Conservation (phyloP, 2,888 invertebrate genomes). For the Ichneumon xanthorius region DNA sequence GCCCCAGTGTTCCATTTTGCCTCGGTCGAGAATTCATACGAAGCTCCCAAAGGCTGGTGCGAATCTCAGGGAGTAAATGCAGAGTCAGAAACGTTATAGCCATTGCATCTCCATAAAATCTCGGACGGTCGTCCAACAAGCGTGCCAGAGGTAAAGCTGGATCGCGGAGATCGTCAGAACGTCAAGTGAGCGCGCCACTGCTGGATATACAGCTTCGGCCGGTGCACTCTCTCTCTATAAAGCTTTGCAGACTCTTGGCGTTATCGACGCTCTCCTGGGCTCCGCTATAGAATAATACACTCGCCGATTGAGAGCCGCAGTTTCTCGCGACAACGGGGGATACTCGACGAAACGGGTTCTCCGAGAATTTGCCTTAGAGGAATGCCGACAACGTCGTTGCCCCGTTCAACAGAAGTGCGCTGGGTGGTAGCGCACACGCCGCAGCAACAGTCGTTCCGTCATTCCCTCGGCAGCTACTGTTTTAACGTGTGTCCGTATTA, state of each 20-base stretch:
- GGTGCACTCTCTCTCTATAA: constrained; percentile 31
- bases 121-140: constrained; percentile 23
- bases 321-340: constrained; percentile 70
- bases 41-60: not conserved
- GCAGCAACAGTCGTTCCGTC: constrained; percentile 67
- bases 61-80: not conserved
- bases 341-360: constrained; percentile 81
- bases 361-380: constrained; percentile 81
- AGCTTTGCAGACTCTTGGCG: constrained; percentile 33
- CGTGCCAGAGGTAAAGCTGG: constrained; percentile 25
- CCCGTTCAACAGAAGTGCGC: constrained; percentile 75
- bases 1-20: too few species aligned
- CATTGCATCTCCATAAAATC: not conserved
- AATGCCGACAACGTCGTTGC: constrained; percentile 77
- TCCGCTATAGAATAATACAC: constrained; percentile 44
- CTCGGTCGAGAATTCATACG: not conserved
- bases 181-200: constrained; percentile 41
- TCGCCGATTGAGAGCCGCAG: constrained; percentile 70
- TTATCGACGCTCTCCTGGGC: constrained; percentile 48
- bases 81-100: not conserved
- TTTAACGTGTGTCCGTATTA: constrained; percentile 54
- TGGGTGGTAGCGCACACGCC: constrained; percentile 74
- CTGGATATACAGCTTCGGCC: constrained; percentile 10
- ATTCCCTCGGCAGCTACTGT: constrained; percentile 64
- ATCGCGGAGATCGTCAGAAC: constrained; percentile 34